Evolutionary conservation across 23 tunicate species (phyloP).

Genomic region (Oikopleura albicans): DNA sequence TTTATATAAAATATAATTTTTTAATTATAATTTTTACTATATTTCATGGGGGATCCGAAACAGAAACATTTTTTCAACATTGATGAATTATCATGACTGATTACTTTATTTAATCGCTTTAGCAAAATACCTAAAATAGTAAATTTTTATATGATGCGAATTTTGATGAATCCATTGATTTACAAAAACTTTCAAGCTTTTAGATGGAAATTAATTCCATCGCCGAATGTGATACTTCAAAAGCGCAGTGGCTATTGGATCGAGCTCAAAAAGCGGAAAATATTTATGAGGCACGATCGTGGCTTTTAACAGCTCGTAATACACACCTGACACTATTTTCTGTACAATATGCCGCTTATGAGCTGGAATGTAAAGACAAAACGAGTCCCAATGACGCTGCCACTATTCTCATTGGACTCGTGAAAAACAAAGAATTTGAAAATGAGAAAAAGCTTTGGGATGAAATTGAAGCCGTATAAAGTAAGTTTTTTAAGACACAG

Average conservation of each 20-base stretch:
- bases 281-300: not conserved
- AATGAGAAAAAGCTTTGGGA: not conserved
- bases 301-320: not conserved
- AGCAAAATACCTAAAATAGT: too few relatives aligned
- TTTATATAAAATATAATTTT: too few relatives aligned
- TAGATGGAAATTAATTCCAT: too few relatives aligned
- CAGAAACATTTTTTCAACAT: too few relatives aligned
- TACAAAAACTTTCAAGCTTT: too few relatives aligned
- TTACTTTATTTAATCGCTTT: too few relatives aligned
- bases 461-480: not conserved
- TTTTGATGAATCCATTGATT: too few relatives aligned
- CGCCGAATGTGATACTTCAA: not conserved
- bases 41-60: too few relatives aligned
- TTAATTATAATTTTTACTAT: too few relatives aligned
- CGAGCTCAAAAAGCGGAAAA: not conserved
- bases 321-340: not conserved
- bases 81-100: too few relatives aligned
- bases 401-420: not conserved
- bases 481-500: too few relatives aligned
- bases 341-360: not conserved
- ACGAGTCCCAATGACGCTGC: constrained; percentile 1
- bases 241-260: not conserved
- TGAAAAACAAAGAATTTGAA: not conserved
- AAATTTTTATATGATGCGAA: too few relatives aligned
- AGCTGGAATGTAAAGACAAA: not conserved